These are phyloP conservation scores for Coleophora flavipennella DNA, from an alignment of 2,888 invertebrate species.

Conservation along the genomic window DNA sequence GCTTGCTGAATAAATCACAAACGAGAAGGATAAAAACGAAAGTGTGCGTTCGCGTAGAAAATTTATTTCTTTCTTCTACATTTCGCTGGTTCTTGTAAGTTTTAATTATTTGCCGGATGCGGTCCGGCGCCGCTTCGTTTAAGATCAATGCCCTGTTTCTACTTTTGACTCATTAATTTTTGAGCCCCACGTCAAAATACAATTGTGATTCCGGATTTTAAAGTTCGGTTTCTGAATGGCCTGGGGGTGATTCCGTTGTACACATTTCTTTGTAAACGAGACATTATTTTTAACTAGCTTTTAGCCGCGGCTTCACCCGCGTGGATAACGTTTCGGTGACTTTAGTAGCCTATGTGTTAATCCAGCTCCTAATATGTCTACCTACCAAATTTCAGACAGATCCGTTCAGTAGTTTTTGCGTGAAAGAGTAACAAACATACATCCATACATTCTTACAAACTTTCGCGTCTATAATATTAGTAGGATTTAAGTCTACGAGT, in stretches of 20 bases:
- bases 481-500: no score
- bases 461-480: no score
- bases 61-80: slow-evolving; percentile 58
- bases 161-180: slow-evolving; percentile 33
- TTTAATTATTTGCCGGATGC: slow-evolving; percentile 66
- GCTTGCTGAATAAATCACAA: slow-evolving; percentile 48
- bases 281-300: no score
- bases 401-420: no score
- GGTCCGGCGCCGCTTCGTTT: slow-evolving; percentile 35
- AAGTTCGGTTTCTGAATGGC: neutral
- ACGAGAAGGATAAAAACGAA: slow-evolving; percentile 52
- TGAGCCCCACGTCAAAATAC: slow-evolving; percentile 15
- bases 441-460: no score
- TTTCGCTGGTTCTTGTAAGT: slow-evolving; percentile 56
- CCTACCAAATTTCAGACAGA: no score
- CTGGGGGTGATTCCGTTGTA: neutral
- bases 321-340: no score
- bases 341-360: no score
- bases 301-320: no score
- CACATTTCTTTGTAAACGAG: no score
- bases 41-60: slow-evolving; percentile 53
- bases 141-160: slow-evolving; percentile 41
- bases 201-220: neutral
- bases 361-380: no score
- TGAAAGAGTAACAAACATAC: no score